These are phyloP conservation scores for Lophura nycthemera DNA, from an alignment of 2,113 vertebrate species.

Conservation along the genomic window DNA sequence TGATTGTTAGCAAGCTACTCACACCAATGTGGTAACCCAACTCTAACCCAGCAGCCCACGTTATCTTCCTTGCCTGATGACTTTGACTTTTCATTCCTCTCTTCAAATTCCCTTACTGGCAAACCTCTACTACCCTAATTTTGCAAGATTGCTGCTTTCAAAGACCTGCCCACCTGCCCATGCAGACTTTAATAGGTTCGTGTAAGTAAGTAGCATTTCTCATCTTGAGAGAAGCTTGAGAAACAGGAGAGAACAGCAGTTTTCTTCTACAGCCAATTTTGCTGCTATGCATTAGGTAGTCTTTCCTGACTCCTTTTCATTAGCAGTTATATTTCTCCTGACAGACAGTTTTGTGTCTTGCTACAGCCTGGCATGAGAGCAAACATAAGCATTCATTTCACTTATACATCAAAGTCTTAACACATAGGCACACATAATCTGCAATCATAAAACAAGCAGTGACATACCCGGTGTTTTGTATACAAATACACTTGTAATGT, in stretches of 20 bases:
- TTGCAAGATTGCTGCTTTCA: neutral
- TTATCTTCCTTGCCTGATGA: neutral
- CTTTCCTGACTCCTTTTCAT: neutral
- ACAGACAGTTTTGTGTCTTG: neutral
- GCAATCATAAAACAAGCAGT: neutral
- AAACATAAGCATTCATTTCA: neutral
- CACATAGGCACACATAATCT: fast-evolving
- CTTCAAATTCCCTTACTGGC: neutral
- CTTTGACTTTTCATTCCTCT: neutral
- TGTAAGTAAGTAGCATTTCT: neutral
- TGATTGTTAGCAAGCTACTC: neutral
- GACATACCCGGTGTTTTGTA: neutral
- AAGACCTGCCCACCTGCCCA: neutral
- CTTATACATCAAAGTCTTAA: neutral
- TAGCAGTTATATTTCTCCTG: neutral
- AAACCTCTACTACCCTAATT: neutral
- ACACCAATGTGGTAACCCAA: neutral
- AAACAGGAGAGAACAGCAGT: neutral
- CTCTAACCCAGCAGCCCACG: neutral
- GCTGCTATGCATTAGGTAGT: neutral
- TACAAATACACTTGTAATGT: neutral
- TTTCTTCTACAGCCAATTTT: neutral
- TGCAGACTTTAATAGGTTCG: neutral
- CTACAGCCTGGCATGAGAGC: neutral
- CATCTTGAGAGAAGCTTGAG: neutral